These are phyloP conservation scores for Ophion ventricosus DNA, from an alignment of 2,888 invertebrate species.

Conservation along the genomic window DNA sequence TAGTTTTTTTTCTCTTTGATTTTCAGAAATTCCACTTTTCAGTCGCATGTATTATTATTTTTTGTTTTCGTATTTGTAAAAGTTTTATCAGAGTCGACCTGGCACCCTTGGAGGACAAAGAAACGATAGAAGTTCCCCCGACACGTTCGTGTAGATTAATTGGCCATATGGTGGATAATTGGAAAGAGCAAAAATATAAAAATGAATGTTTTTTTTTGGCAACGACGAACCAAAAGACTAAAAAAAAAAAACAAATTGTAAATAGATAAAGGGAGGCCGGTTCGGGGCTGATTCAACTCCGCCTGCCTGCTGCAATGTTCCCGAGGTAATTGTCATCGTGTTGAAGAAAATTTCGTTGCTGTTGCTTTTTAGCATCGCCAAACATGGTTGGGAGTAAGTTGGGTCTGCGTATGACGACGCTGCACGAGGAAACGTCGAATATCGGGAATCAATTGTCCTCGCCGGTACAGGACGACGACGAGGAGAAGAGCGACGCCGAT, in stretches of 20 bases:
- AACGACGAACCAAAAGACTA: background rate
- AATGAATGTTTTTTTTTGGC: background rate
- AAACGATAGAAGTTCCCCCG: conserved; percentile 45
- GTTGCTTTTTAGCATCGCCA: conserved; percentile 88
- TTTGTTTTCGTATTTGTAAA: conserved; percentile 57
- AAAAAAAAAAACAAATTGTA: conserved; percentile 5
- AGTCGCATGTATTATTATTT: conserved; percentile 47
- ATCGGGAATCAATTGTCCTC: conserved; percentile 77
- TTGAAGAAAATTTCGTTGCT: conserved; percentile 25
- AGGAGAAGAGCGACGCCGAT: conserved; percentile 81
- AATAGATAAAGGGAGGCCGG: conserved; percentile 66
- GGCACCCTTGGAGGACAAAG: conserved; percentile 67
- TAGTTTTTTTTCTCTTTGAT: background rate
- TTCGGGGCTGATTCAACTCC: conserved; percentile 72
- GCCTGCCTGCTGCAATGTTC: background rate
- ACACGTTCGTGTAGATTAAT: conserved; percentile 29
- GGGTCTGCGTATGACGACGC: conserved; percentile 94
- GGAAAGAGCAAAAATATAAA: background rate
- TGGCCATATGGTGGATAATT: conserved; percentile 49
- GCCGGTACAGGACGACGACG: conserved; percentile 78
- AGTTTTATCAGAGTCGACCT: conserved; percentile 74
- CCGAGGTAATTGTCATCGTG: background rate
- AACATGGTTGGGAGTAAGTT: conserved; percentile 90
- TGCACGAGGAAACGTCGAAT: conserved; percentile 90
- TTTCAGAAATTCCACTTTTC: conserved; percentile 52